phyloP scores from a whole-genome alignment of 2,113 vertebrate species.

The Microcebus griseorufus region DNA sequence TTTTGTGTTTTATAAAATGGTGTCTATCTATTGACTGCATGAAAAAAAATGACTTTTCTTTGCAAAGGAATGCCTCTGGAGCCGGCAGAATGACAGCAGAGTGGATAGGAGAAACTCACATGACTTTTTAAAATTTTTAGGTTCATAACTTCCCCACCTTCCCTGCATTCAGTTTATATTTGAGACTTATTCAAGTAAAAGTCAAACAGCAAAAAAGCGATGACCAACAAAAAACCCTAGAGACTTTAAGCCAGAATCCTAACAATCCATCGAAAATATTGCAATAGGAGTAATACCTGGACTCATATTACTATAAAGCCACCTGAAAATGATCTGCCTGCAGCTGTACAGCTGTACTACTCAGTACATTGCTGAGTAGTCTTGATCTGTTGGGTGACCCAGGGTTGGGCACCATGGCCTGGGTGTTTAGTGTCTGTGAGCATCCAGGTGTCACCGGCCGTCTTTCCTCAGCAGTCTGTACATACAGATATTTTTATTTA shows the following conservation, averaged over 20 bases:
- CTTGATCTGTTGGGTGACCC: too few species aligned
- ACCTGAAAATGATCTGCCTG: not conserved
- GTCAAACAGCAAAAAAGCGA: not conserved
- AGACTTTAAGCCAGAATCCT: not conserved
- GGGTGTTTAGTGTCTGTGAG: not conserved
- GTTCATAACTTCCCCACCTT: not conserved
- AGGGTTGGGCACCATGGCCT: not conserved
- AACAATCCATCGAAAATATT: not conserved
- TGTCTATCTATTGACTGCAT: not conserved
- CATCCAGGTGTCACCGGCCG: not conserved
- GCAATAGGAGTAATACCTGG: not conserved
- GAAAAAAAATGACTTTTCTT: not conserved
- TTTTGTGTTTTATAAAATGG: fast-evolving
- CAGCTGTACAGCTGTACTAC: too few species aligned
- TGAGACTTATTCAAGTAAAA: not conserved
- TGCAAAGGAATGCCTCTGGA: not conserved
- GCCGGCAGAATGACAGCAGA: not conserved
- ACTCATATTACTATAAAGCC: not conserved
- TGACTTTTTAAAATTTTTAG: not conserved
- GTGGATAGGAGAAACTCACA: not conserved
- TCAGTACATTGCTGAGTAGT: not conserved
- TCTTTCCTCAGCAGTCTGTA: not conserved
- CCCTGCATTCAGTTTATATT: not conserved
- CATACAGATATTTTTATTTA: not conserved
- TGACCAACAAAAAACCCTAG: not conserved